These are phyloP conservation scores for Urocyon cinereoargenteus DNA, from an alignment of 2,797 vertebrate genomes.

Conservation along the genomic window DNA sequence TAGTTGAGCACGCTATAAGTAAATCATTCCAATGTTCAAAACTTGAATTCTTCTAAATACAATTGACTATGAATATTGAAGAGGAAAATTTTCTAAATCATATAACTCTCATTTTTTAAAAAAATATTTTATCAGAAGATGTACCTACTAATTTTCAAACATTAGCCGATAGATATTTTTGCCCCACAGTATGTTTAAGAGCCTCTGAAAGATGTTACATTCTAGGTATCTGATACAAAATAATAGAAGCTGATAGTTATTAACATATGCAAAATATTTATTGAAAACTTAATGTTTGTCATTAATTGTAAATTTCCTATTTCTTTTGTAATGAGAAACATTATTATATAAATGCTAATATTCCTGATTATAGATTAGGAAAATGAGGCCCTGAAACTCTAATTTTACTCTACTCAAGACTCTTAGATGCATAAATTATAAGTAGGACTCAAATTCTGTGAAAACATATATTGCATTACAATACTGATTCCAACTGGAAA, in stretches of 20 bases:
- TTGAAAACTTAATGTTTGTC: background rate
- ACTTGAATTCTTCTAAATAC: background rate
- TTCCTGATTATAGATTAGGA: background rate
- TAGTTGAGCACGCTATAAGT: background rate
- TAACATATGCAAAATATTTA: background rate
- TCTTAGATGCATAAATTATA: background rate
- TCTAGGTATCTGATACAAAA: background rate
- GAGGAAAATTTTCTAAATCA: background rate
- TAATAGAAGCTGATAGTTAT: background rate
- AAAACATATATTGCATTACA: background rate
- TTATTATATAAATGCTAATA: background rate
- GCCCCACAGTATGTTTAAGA: background rate
- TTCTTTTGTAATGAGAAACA: background rate
- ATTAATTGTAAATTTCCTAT: background rate
- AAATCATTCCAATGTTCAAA: background rate
- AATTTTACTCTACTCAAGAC: background rate
- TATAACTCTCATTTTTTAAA: background rate
- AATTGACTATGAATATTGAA: background rate
- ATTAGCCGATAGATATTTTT: background rate
- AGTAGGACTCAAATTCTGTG: background rate
- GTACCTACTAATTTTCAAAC: background rate
- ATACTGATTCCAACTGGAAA: background rate
- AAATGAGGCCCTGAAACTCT: background rate
- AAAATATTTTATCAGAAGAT: background rate
- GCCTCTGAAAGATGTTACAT: background rate